Percentiles rank a stretch among this genome's conserved stretches.
Evolutionary conservation across 2,888 invertebrate species (phyloP).

Genomic region (Allolobophora icterica): DNA sequence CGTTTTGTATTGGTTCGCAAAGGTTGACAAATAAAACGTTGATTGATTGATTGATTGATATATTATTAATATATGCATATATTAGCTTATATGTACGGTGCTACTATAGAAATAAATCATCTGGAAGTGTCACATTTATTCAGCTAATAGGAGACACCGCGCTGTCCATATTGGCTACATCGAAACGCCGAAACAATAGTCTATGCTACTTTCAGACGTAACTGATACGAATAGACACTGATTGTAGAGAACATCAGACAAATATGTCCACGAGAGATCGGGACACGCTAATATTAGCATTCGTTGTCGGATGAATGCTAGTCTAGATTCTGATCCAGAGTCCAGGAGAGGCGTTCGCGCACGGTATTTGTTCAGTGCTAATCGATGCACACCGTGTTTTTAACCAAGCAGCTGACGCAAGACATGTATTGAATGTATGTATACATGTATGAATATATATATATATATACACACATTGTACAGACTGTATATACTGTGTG

Average conservation of each 20-base stretch:
- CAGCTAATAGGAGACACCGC: no score
- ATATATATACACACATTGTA: background rate
- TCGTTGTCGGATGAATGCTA: background rate
- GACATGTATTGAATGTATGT: background rate
- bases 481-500: no score
- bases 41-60: no score
- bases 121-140: no score
- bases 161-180: no score
- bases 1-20: no score
- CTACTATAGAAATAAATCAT: no score
- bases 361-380: background rate
- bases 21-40: no score
- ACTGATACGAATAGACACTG: background rate
- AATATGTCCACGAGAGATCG: background rate
- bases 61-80: no score
- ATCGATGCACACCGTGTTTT: background rate
- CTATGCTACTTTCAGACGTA: background rate
- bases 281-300: slow-evolving; percentile 8
- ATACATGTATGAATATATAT: background rate
- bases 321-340: background rate
- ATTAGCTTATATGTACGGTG: no score
- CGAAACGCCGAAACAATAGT: no score
- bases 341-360: background rate
- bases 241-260: background rate
- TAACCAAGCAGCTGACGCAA: background rate